Percentiles rank a stretch among this genome's conserved stretches.
Conservation (phyloP, 1,140 invertebrate species). For the Aporrectodea caliginosa region DNA sequence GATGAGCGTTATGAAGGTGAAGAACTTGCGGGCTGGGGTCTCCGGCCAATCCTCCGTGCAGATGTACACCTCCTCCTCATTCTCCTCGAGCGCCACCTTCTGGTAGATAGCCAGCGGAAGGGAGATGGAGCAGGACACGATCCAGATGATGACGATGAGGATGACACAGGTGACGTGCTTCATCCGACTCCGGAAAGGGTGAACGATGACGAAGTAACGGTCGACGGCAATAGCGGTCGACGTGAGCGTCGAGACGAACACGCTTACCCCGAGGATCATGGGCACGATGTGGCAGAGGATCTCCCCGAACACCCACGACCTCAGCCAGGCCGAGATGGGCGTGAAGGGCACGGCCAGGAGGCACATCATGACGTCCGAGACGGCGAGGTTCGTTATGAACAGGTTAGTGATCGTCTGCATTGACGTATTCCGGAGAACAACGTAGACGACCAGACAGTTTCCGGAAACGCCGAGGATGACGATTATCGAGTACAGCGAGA, state of each 20-base stretch:
- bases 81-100: conserved; percentile 40
- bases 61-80: conserved; percentile 34
- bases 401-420: conserved; percentile 99
- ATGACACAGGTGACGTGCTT: conserved; percentile 61
- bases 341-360: conserved; percentile 76
- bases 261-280: conserved; percentile 70
- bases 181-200: conserved; percentile 70
- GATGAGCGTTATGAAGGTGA: conserved; percentile 80
- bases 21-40: conserved; percentile 65
- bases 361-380: conserved; percentile 90
- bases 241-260: conserved; percentile 94
- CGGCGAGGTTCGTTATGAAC: conserved; percentile 92
- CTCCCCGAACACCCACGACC: conserved; percentile 81
- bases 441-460: conserved; percentile 79
- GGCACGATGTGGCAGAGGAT: conserved; percentile 84
- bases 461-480: conserved; percentile 86
- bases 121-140: conserved; percentile 78
- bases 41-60: conserved; percentile 88
- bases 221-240: conserved; percentile 94
- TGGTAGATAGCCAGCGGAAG: conserved; percentile 61
- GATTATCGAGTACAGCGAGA: conserved; percentile 76
- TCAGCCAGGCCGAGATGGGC: conserved; percentile 77
- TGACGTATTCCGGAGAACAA: conserved; percentile 80
- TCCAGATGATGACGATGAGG: conserved; percentile 86
- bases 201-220: conserved; percentile 89